A percentile compares a stretch with the other conserved stretches of the same genome.
phyloP scores from a whole-genome alignment of 2,797 vertebrate species.

The Oryzias dopingdopingensis region DNA sequence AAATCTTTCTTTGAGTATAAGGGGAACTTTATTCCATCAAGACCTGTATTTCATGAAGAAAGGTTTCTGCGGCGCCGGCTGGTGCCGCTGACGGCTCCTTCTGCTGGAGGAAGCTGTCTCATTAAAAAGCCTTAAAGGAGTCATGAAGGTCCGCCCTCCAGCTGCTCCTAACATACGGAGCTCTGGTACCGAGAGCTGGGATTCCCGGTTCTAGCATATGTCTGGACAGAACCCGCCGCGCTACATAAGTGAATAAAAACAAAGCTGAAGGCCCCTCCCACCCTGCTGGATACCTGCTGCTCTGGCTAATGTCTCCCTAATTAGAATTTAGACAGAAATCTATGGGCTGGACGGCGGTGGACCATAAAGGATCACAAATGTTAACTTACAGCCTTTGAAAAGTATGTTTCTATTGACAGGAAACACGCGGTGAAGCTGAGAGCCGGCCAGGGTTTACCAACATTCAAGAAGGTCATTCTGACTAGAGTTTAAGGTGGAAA shows the following conservation, averaged over 20 bases:
- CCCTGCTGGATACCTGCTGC: slow-evolving; percentile 11
- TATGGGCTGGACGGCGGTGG: not conserved
- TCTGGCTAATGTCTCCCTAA: slow-evolving; percentile 23
- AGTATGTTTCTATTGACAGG: too few species aligned
- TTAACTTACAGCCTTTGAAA: too few species aligned
- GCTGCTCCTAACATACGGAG: slow-evolving; percentile 46
- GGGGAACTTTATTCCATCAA: too few species aligned
- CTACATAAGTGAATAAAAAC: not conserved
- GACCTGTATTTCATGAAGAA: too few species aligned
- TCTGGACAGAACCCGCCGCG: slow-evolving; percentile 25
- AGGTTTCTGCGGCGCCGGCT: not conserved
- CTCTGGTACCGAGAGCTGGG: slow-evolving; percentile 33
- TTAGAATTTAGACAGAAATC: not conserved
- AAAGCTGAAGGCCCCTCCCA: not conserved
- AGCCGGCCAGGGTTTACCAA: too few species aligned
- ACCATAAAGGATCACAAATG: too few species aligned
- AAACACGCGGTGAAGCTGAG: too few species aligned
- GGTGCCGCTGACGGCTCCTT: not conserved
- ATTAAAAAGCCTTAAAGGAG: slow-evolving; percentile 9
- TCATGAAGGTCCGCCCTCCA: slow-evolving; percentile 27
- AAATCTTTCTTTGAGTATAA: too few species aligned
- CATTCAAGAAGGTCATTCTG: too few species aligned
- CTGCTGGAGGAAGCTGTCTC: not conserved
- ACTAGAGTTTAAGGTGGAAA: too few species aligned
- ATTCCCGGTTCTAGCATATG: slow-evolving; percentile 48